Evolutionary conservation across 2,888 invertebrate species (phyloP).

Genomic region (Entomobrya proxima): DNA sequence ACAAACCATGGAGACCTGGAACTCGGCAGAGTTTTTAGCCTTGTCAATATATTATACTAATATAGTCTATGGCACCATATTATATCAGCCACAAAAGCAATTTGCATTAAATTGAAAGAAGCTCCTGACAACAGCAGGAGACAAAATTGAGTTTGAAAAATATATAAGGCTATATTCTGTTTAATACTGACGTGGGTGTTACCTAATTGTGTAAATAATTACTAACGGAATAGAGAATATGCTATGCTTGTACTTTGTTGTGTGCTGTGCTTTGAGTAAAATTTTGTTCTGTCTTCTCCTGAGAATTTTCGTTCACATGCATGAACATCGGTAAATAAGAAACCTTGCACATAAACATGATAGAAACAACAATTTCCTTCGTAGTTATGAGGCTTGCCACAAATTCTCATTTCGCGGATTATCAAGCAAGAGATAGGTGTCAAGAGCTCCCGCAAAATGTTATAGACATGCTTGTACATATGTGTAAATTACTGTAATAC

Average conservation of each 20-base stretch:
- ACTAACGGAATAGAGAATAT: constrained; percentile 17
- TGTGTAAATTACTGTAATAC: not conserved
- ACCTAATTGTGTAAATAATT: constrained; percentile 24
- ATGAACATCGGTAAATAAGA: not conserved
- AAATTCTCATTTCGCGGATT: constrained; percentile 17
- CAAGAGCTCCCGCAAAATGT: not conserved
- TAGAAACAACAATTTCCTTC: not conserved
- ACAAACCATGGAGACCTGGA: no score
- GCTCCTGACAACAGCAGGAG: no score
- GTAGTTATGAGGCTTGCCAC: constrained; percentile 2
- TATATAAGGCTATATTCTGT: no score
- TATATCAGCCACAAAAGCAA: no score
- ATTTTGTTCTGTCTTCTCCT: not conserved
- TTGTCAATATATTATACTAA: no score
- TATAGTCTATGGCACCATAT: no score
- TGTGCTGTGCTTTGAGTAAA: not conserved
- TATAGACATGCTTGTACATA: not conserved
- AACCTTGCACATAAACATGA: not conserved
- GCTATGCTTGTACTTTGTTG: no score
- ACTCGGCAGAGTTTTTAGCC: no score
- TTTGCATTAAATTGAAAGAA: not conserved
- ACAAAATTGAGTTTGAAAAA: not conserved
- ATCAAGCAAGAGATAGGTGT: constrained; percentile 3
- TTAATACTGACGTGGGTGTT: not conserved
- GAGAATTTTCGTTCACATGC: not conserved